Evolutionary conservation across 2,113 vertebrate species (phyloP).

Genomic region (Syngnathus typhle): DNA sequence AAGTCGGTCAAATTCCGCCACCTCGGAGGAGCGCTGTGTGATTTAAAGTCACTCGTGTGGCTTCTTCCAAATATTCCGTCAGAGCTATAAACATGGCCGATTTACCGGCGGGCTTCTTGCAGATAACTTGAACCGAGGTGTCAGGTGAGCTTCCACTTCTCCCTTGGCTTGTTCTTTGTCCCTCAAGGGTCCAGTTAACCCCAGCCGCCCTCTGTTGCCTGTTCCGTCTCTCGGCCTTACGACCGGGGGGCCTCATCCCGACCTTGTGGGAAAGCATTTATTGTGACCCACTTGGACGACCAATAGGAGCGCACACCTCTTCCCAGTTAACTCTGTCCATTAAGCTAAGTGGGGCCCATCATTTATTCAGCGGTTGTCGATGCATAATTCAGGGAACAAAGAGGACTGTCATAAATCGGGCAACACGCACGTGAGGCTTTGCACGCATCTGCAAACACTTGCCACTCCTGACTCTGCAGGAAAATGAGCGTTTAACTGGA

Average conservation of each 20-base stretch:
- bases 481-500: not conserved
- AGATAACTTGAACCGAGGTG: constrained; percentile 30
- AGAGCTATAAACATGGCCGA: not conserved
- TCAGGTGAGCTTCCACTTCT: constrained; percentile 48
- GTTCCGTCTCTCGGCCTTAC: constrained; percentile 23
- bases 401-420: constrained; percentile 44
- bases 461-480: not conserved
- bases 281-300: constrained; percentile 41
- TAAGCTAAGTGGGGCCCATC: constrained; percentile 64
- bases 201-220: constrained; percentile 39
- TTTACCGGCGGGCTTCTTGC: not conserved
- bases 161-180: not conserved
- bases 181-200: constrained; percentile 60
- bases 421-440: constrained; percentile 40
- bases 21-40: not conserved
- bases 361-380: constrained; percentile 56
- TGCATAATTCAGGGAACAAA: constrained; percentile 62
- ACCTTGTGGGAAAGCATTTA: constrained; percentile 40
- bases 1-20: not conserved
- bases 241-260: constrained; percentile 39
- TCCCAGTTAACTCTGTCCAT: constrained; percentile 64
- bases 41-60: constrained; percentile 5
- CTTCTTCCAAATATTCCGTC: constrained; percentile 2
- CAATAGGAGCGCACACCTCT: constrained; percentile 33
- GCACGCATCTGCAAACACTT: constrained; percentile 6